Evolutionary conservation across 2,113 vertebrate species (phyloP).

Genomic region (Regulus satrapa): DNA sequence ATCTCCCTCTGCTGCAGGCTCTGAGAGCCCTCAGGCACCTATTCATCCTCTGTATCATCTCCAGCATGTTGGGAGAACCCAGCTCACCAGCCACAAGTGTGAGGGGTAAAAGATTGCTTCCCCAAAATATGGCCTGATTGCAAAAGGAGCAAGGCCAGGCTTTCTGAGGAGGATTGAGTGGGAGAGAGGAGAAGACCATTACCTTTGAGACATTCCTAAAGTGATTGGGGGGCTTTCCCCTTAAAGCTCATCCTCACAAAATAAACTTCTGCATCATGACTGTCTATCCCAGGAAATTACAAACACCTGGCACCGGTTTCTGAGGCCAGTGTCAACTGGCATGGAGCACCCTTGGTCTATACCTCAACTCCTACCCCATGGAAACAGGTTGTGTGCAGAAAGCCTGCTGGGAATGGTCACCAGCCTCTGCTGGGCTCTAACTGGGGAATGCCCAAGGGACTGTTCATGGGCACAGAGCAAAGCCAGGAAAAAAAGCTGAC

Average conservation of each 20-base stretch:
- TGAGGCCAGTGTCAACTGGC: background rate
- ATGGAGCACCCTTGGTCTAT: background rate
- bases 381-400: background rate
- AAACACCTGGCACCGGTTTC: background rate
- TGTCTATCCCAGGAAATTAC: background rate
- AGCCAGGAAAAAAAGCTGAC: background rate
- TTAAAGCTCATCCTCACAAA: background rate
- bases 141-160: background rate
- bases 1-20: background rate
- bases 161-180: background rate
- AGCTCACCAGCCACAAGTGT: background rate
- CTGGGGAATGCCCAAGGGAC: background rate
- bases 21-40: background rate
- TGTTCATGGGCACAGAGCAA: background rate
- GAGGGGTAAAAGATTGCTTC: background rate
- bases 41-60: background rate
- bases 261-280: background rate
- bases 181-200: background rate
- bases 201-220: background rate
- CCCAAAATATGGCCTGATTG: background rate
- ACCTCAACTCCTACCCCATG: background rate
- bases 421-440: background rate
- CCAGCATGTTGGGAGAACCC: background rate
- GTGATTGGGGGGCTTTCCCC: background rate
- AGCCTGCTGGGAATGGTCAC: background rate